Percentiles rank a stretch among this genome's conserved stretches.
Evolutionary conservation across 2,797 vertebrate genomes (phyloP).

Genomic region (Toxotes lorentzi): DNA sequence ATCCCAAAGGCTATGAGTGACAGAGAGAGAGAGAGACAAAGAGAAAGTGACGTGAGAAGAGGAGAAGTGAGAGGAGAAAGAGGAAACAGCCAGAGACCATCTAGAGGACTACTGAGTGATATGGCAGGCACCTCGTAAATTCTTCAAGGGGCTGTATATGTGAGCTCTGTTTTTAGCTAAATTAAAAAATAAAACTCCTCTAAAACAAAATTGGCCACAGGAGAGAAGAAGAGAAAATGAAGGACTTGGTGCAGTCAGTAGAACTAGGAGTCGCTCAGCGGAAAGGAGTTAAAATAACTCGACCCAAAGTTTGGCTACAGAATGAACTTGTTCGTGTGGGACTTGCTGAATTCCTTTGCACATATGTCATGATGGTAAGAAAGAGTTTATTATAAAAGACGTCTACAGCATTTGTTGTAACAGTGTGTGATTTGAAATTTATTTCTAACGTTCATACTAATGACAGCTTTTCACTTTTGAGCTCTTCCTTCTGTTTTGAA

Average conservation of each 20-base stretch:
- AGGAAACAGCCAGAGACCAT: background rate
- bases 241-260: conserved; percentile 59
- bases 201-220: background rate
- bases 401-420: background rate
- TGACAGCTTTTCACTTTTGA: background rate
- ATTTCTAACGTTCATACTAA: background rate
- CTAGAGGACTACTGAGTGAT: conserved; percentile 14
- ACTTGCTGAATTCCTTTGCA: conserved; percentile 88
- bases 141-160: background rate
- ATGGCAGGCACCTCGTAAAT: conserved; percentile 20
- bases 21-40: conserved; percentile 11
- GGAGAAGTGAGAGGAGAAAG: conserved; percentile 1
- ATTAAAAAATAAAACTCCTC: background rate
- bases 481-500: background rate
- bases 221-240: conserved; percentile 51
- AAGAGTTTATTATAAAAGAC: background rate
- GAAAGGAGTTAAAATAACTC: conserved; percentile 29
- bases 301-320: conserved; percentile 65
- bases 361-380: conserved; percentile 92
- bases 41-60: background rate
- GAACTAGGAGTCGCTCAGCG: conserved; percentile 57
- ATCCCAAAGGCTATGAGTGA: conserved; percentile 39
- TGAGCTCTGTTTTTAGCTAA: background rate
- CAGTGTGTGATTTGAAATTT: background rate
- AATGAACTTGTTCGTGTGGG: conserved; percentile 78